These are phyloP conservation scores for Andrena chrysosceles DNA, from an alignment of 2,888 invertebrate genomes.

Conservation along the genomic window DNA sequence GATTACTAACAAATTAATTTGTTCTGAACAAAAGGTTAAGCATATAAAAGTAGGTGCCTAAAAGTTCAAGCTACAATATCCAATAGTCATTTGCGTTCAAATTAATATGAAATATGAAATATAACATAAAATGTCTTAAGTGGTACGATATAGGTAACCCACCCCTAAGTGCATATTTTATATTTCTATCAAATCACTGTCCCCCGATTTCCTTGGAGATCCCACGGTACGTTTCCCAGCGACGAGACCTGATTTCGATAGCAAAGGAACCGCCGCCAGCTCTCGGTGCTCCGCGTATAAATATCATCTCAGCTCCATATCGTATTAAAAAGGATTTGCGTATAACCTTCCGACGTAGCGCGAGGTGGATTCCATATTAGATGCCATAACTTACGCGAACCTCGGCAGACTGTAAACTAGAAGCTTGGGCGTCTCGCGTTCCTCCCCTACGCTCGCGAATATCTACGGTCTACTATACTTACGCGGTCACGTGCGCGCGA, in stretches of 20 bases:
- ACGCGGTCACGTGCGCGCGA: conserved; percentile 30
- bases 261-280: not conserved
- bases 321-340: conserved; percentile 54
- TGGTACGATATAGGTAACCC: no score
- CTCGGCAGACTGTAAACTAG: conserved; percentile 36
- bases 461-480: conserved; percentile 23
- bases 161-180: not conserved
- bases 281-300: conserved; percentile 6
- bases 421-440: conserved; percentile 16
- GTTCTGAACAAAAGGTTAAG: no score
- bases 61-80: no score
- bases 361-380: conserved; percentile 58
- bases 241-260: conserved; percentile 6
- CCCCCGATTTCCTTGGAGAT: not conserved
- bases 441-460: conserved; percentile 29
- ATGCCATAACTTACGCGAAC: conserved; percentile 55
- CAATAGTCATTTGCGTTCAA: no score
- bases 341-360: conserved; percentile 17
- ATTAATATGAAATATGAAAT: no score
- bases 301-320: conserved; percentile 22
- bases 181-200: not conserved
- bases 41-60: no score
- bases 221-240: conserved; percentile 12
- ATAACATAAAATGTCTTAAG: no score
- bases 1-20: no score